These are phyloP conservation scores for Dasyurus viverrinus DNA, from an alignment of 2,113 vertebrate species.

Conservation along the genomic window DNA sequence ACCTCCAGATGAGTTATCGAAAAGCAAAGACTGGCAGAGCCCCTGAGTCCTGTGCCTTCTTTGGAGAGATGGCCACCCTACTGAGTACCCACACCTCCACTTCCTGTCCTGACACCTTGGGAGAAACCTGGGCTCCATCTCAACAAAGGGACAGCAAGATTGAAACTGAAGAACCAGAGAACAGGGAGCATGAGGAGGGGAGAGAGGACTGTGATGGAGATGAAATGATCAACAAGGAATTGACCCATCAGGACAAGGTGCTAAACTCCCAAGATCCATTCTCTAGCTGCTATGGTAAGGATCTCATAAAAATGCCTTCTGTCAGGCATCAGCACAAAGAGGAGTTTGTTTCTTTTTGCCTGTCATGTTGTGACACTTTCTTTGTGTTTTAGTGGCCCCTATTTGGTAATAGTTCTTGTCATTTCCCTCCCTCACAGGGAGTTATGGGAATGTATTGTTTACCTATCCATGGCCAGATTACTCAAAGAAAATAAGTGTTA, in stretches of 20 bases:
- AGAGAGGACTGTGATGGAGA: slow-evolving; percentile 29
- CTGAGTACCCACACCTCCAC: slow-evolving; percentile 61
- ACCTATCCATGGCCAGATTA: neutral
- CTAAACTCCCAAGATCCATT: slow-evolving; percentile 52
- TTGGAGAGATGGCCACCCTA: slow-evolving; percentile 73
- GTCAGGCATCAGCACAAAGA: neutral
- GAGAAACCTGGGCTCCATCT: slow-evolving; percentile 42
- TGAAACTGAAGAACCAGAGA: slow-evolving; percentile 73
- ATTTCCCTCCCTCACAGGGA: neutral
- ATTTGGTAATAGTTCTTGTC: neutral
- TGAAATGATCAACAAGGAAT: slow-evolving; percentile 25
- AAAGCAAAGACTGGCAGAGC: slow-evolving; percentile 77
- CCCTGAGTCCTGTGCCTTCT: slow-evolving; percentile 76
- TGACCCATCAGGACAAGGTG: slow-evolving; percentile 22
- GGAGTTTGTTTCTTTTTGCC: neutral
- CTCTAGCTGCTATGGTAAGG: slow-evolving; percentile 76
- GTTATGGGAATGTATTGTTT: neutral
- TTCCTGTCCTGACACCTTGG: slow-evolving; percentile 3
- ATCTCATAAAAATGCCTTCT: neutral
- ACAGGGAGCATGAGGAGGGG: slow-evolving; percentile 70
- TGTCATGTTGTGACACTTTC: neutral
- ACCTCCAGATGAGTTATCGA: slow-evolving; percentile 77
- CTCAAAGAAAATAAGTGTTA: neutral
- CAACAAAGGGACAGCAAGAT: slow-evolving; percentile 64
- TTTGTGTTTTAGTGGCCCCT: neutral